These are phyloP conservation scores for Calliopum simillimum DNA, from an alignment of 2,888 invertebrate species.

Conservation along the genomic window DNA sequence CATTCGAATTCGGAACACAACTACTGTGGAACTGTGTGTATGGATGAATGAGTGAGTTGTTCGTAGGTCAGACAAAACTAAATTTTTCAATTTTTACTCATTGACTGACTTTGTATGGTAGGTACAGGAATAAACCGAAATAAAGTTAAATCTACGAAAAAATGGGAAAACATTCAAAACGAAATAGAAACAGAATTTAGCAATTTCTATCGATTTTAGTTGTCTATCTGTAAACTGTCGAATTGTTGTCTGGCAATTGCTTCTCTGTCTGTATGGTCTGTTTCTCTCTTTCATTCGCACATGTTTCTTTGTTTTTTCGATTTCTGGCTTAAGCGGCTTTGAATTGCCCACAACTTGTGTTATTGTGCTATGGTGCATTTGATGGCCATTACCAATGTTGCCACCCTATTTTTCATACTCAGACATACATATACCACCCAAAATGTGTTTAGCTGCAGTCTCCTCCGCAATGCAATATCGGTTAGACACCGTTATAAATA, in stretches of 20 bases:
- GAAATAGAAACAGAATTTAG: neutral
- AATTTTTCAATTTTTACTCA: too few species aligned
- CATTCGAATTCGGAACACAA: slow-evolving; percentile 22
- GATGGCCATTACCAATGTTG: slow-evolving; percentile 9
- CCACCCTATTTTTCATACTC: neutral
- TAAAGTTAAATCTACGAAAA: neutral
- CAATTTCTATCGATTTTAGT: slow-evolving; percentile 13
- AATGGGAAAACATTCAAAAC: neutral
- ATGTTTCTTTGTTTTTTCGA: slow-evolving; percentile 19
- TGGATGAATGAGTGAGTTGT: neutral
- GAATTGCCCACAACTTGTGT: slow-evolving; percentile 22
- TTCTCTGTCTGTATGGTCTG: slow-evolving; percentile 6
- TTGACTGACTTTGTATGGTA: too few species aligned
- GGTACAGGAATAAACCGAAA: neutral
- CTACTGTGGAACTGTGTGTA: too few species aligned
- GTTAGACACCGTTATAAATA: slow-evolving; percentile 3
- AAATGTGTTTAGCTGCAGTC: neutral
- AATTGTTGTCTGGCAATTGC: neutral
- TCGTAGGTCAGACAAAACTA: neutral
- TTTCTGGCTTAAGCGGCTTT: slow-evolving; percentile 11
- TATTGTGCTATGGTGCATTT: slow-evolving; percentile 13
- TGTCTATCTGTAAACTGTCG: neutral
- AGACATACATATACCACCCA: neutral
- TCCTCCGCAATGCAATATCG: slow-evolving; percentile 8
- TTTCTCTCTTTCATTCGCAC: neutral